Base-by-base conservation (phyloP, 2,797 vertebrate species). In the Pelodytes ibericus region DNA sequence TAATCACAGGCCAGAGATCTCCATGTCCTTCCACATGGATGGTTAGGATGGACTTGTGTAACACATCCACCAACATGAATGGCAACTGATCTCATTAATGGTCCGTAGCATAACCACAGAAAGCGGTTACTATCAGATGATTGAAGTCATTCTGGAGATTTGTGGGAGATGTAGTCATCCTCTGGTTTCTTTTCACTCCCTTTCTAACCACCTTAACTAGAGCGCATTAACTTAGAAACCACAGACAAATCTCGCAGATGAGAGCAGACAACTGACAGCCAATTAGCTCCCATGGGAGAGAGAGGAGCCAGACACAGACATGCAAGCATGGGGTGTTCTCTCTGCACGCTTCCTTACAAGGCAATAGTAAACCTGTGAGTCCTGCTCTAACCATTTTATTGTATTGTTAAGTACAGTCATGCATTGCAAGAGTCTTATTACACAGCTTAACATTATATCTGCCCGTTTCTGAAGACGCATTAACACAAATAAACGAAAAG, bases 231-330 rank as follows among this genome's bases (percentile, higher is more conserved):
- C 24, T 53, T 53, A 53, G 20, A 20, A 16, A 24, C 49, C 49
- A 53, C 49, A 53, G 49, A 53, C 49, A 53, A 24, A 16, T 63
- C 39, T 57, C 56, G 60, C 18, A 62, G 29, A 49, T 63, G 26
- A 27, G 3, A 33, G 71, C 27, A 49, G 18, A 20, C 4, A 33
- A 10, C n/a, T 72, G 60, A 51, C 60, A 61, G 13, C 41, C 15
- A 36, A 63, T 63, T 47, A 68, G 62, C 20, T 75, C 64, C 72
- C 64, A 10, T n/a, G 51, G 56, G 72, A 66, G 20, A 41, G 7
- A 59, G 33, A 4, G 29, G 31, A 74, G 47, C 47, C 62, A 74
- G 71, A 20, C 47, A 27, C 53, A 10, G 58, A 63, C 29, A 15
- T 6, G 2, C 58, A 13, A 31, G 11, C 49, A 53, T 24, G n/a